Percentiles rank a stretch among this genome's conserved stretches.
Evolutionary conservation across 2,113 vertebrate species (phyloP).

Genomic region (Ctenomys sociabilis): DNA sequence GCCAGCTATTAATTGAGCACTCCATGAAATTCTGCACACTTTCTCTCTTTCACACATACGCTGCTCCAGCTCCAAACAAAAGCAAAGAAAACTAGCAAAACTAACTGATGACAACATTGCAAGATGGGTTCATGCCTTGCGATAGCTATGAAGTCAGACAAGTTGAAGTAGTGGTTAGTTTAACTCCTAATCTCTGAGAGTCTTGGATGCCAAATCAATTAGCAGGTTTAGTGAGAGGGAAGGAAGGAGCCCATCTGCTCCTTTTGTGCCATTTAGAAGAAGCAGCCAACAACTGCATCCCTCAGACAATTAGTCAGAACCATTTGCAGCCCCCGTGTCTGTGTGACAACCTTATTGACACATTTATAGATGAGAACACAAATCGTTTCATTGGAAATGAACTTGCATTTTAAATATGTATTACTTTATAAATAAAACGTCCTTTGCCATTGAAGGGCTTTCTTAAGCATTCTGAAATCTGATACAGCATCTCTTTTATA

Average conservation of each 20-base stretch:
- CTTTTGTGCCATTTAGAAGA: conserved; percentile 39
- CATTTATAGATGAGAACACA: conserved; percentile 40
- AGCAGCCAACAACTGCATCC: conserved; percentile 34
- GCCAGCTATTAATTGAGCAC: not conserved
- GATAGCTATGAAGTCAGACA: not conserved
- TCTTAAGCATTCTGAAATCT: not conserved
- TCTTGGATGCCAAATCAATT: conserved; percentile 66
- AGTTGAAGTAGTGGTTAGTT: not conserved
- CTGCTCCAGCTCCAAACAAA: not conserved
- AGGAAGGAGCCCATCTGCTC: conserved; percentile 38
- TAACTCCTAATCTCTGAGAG: conserved; percentile 36
- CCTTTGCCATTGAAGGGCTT: not conserved
- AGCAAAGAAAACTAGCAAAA: not conserved
- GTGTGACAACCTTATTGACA: conserved; percentile 52
- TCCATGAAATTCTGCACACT: not conserved
- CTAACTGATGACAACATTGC: not conserved
- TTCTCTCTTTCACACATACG: rapidly evolving
- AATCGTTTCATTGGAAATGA: conserved; percentile 61
- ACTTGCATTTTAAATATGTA: conserved; percentile 61
- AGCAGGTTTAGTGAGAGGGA: conserved; percentile 29
- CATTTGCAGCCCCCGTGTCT: conserved; percentile 10
- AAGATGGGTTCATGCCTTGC: not conserved
- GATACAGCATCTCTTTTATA: conserved; percentile 9
- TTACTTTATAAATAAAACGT: conserved; percentile 65
- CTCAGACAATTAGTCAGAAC: conserved; percentile 57